A percentile compares a stretch with the other conserved stretches of the same genome.
These are phyloP conservation scores for Shinisaurus crocodilurus DNA, from an alignment of 2,113 vertebrate genomes.

Conservation along the genomic window DNA sequence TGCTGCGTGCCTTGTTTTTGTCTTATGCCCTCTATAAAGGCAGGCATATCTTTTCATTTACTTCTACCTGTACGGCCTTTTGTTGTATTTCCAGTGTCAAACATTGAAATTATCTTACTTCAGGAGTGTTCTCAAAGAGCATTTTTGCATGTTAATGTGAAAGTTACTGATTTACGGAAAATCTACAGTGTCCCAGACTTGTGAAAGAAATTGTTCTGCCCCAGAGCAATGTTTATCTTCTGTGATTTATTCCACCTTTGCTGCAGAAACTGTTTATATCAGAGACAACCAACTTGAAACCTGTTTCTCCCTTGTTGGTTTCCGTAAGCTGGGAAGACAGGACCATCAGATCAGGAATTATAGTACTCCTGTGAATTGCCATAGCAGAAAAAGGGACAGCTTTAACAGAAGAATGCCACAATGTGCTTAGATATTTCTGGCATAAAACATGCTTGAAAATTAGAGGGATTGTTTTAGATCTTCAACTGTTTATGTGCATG, in stretches of 20 bases:
- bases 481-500: not conserved
- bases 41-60: not conserved
- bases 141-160: not conserved
- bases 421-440: not conserved
- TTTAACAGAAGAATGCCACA: not conserved
- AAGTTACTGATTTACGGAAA: slow-evolving; percentile 20
- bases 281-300: not conserved
- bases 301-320: not conserved
- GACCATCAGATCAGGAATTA: slow-evolving; percentile 29
- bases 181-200: not conserved
- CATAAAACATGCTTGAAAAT: not conserved
- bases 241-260: not conserved
- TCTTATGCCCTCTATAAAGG: not conserved
- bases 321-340: slow-evolving; percentile 22
- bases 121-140: not conserved
- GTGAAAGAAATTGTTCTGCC: not conserved
- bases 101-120: slow-evolving; percentile 3
- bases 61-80: not conserved
- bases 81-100: not conserved
- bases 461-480: not conserved
- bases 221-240: slow-evolving; percentile 2
- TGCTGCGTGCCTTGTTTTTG: slow-evolving; percentile 4
- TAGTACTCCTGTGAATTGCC: slow-evolving; percentile 1
- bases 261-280: not conserved
- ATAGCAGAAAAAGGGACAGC: not conserved